Evolutionary conservation across 2,113 vertebrate genomes (phyloP).

Genomic region (Indicator maculatus): DNA sequence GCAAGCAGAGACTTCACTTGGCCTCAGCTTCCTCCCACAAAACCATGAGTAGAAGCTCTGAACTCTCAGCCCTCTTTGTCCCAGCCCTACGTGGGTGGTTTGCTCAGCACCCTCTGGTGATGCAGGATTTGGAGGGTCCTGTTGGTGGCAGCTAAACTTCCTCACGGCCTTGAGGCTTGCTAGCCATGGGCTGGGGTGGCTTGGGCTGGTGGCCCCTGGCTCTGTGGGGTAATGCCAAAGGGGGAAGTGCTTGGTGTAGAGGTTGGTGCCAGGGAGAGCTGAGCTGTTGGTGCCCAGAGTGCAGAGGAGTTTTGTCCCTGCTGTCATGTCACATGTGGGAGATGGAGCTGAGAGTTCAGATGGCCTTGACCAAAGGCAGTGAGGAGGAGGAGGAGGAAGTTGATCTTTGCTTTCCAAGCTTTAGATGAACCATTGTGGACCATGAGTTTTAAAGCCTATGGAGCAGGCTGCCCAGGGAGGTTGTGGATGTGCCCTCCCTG

Average conservation of each 20-base stretch:
- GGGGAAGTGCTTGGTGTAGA: background rate
- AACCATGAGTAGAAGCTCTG: background rate
- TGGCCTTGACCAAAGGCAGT: too few species aligned
- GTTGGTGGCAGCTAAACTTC: background rate
- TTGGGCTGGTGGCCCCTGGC: background rate
- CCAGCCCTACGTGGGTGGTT: rapidly evolving
- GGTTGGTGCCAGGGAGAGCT: rapidly evolving
- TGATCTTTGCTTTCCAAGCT: background rate
- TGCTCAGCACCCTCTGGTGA: background rate
- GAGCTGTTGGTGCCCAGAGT: background rate
- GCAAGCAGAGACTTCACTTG: background rate
- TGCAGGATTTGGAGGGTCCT: background rate
- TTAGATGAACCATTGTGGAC: rapidly evolving
- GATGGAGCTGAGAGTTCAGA: background rate
- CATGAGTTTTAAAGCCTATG: background rate
- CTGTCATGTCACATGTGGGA: rapidly evolving
- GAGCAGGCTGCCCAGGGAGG: background rate
- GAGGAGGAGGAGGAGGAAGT: too few species aligned
- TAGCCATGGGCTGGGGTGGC: rapidly evolving
- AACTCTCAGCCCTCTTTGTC: too few species aligned
- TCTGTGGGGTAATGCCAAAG: background rate
- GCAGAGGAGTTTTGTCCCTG: background rate
- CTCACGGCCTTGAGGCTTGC: background rate
- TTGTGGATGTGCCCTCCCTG: too few species aligned
- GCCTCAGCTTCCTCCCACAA: background rate